phyloP scores from a whole-genome alignment of 2,888 invertebrate species.

The Lasius fuliginosus region DNA sequence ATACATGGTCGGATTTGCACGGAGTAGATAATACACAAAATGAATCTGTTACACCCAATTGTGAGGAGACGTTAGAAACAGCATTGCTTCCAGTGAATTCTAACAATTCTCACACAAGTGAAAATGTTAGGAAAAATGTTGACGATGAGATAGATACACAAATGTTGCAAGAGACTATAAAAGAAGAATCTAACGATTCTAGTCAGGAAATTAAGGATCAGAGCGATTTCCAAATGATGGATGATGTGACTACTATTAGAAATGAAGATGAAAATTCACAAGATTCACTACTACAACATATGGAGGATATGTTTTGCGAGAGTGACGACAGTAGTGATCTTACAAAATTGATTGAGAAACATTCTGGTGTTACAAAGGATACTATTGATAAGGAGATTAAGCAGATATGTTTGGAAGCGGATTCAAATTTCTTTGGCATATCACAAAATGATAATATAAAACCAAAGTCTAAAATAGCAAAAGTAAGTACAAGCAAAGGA shows the following conservation, averaged over 20 bases:
- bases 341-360: slow-evolving; percentile 80
- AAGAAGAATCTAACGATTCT: slow-evolving; percentile 40
- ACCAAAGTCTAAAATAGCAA: slow-evolving; percentile 33
- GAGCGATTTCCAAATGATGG: slow-evolving; percentile 22
- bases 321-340: slow-evolving; percentile 82
- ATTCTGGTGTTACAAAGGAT: slow-evolving; percentile 79
- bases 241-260: slow-evolving; percentile 25
- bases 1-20: slow-evolving; percentile 58
- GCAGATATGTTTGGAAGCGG: slow-evolving; percentile 73
- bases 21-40: slow-evolving; percentile 61
- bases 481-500: slow-evolving; percentile 60
- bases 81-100: slow-evolving; percentile 48
- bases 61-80: slow-evolving; percentile 56
- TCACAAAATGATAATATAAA: slow-evolving; percentile 34
- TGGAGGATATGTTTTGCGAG: slow-evolving; percentile 83
- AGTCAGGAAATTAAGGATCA: slow-evolving; percentile 18
- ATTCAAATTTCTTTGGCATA: neutral
- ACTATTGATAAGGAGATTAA: slow-evolving; percentile 79
- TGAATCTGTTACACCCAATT: slow-evolving; percentile 66
- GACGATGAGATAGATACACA: slow-evolving; percentile 33
- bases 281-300: slow-evolving; percentile 80
- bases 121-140: slow-evolving; percentile 20
- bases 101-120: slow-evolving; percentile 36
- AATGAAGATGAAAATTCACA: slow-evolving; percentile 78
- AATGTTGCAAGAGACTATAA: slow-evolving; percentile 29